These are phyloP conservation scores for Eilema depressum DNA, from an alignment of 2,888 invertebrate genomes.

Conservation along the genomic window DNA sequence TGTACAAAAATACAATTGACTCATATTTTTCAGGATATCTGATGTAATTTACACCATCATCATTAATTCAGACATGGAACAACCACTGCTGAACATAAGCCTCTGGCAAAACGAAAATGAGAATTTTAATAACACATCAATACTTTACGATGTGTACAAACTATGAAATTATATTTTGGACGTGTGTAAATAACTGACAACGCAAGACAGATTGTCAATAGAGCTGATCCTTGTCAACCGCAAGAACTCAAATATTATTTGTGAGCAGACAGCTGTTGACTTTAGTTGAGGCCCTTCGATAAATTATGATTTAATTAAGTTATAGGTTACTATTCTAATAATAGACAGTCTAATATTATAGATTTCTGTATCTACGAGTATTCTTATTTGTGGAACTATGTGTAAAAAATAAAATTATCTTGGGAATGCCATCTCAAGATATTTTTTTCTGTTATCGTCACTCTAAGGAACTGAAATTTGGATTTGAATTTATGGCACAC, in stretches of 20 bases:
- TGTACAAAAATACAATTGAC: too few species aligned
- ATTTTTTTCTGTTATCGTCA: too few species aligned
- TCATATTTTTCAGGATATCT: too few species aligned
- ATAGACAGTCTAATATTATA: not conserved
- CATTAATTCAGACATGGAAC: too few species aligned
- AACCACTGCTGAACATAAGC: too few species aligned
- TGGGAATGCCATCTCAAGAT: too few species aligned
- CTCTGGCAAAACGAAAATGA: too few species aligned
- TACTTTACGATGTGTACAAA: not conserved
- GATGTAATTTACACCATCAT: too few species aligned
- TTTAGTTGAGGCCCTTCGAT: not conserved
- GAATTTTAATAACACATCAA: not conserved
- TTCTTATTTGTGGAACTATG: not conserved
- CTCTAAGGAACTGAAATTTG: too few species aligned
- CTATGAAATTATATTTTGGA: not conserved
- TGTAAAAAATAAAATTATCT: too few species aligned
- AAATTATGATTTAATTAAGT: not conserved
- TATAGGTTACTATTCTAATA: not conserved
- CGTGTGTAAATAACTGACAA: not conserved
- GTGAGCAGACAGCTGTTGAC: not conserved
- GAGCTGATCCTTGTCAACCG: constrained; percentile 12
- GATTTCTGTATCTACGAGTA: not conserved
- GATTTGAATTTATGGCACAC: too few species aligned
- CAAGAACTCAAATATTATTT: constrained; percentile 7
- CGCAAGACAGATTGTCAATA: not conserved